phyloP scores from a whole-genome alignment of 35 echinoderm and acorn worm species.

The Lytechinus pictus region DNA sequence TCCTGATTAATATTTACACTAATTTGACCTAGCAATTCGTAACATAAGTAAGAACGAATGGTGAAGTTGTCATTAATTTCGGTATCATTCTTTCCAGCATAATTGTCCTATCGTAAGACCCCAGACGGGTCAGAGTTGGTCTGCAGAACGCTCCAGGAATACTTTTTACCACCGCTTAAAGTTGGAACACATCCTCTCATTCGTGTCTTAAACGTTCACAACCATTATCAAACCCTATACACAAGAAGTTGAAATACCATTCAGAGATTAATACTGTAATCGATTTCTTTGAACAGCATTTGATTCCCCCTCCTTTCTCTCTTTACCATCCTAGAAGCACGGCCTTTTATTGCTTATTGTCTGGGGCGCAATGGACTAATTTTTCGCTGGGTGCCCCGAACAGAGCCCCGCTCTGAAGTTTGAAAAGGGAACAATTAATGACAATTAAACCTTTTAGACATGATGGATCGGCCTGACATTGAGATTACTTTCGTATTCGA shows the following conservation, averaged over 20 bases:
- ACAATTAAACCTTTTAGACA: conserved; percentile 27
- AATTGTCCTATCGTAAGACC: too few species aligned
- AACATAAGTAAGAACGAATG: too few species aligned
- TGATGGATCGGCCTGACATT: background rate
- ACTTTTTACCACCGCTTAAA: background rate
- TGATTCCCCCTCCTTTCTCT: background rate
- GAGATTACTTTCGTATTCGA: background rate
- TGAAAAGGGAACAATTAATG: conserved; percentile 31
- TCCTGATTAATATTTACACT: too few species aligned
- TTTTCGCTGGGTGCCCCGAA: conserved; percentile 13
- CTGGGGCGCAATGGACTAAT: conserved; percentile 29
- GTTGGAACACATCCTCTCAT: background rate
- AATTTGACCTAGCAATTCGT: too few species aligned
- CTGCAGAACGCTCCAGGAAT: background rate
- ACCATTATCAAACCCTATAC: background rate
- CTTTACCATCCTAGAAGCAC: background rate
- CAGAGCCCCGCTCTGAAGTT: background rate
- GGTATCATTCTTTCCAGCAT: background rate
- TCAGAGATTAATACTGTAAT: background rate
- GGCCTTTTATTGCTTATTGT: conserved; percentile 19
- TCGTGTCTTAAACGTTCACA: background rate
- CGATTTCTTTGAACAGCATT: background rate
- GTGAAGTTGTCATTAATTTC: too few species aligned
- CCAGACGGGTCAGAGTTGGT: background rate
- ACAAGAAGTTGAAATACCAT: background rate